Percentiles rank a stretch among this genome's conserved stretches.
Evolutionary conservation across 1,140 invertebrate genomes (phyloP).

Genomic region (Maniola jurtina): DNA sequence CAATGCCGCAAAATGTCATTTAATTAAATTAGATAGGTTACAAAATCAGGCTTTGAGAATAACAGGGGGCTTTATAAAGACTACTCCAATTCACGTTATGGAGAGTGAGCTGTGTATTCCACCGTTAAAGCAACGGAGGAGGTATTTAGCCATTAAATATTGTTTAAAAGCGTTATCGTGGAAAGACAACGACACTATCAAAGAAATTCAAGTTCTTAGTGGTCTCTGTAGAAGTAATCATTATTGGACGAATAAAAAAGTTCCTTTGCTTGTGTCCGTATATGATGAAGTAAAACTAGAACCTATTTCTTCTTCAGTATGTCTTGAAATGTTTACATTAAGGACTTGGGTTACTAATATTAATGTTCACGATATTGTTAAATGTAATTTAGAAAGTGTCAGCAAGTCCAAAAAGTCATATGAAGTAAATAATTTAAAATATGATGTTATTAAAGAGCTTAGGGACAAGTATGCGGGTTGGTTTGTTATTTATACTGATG

Average conservation of each 20-base stretch:
- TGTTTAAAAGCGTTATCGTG: constrained; percentile 12
- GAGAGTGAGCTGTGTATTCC: constrained; percentile 20
- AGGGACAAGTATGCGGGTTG: background rate
- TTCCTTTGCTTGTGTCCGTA: background rate
- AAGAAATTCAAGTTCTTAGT: background rate
- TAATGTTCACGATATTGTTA: too few relatives aligned
- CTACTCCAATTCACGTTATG: constrained; percentile 27
- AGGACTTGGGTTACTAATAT: constrained; percentile 1
- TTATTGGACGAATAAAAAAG: constrained; percentile 1
- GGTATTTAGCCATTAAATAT: constrained; percentile 23
- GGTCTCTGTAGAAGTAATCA: background rate
- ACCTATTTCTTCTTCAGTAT: constrained; percentile 3
- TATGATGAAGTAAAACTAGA: too few relatives aligned
- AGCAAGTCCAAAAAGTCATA: background rate
- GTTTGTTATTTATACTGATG: constrained; percentile 13
- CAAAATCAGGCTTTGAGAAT: constrained; percentile 22
- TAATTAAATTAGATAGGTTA: constrained; percentile 21
- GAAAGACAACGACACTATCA: constrained; percentile 4
- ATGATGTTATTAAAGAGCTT: background rate
- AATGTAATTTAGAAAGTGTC: background rate
- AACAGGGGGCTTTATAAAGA: constrained; percentile 30
- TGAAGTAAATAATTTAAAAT: background rate
- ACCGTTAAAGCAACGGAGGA: constrained; percentile 6
- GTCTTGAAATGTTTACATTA: constrained; percentile 9
- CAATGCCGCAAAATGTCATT: constrained; percentile 14